Conservation (phyloP, 2,888 invertebrate genomes). For the Eurytoma californica region DNA sequence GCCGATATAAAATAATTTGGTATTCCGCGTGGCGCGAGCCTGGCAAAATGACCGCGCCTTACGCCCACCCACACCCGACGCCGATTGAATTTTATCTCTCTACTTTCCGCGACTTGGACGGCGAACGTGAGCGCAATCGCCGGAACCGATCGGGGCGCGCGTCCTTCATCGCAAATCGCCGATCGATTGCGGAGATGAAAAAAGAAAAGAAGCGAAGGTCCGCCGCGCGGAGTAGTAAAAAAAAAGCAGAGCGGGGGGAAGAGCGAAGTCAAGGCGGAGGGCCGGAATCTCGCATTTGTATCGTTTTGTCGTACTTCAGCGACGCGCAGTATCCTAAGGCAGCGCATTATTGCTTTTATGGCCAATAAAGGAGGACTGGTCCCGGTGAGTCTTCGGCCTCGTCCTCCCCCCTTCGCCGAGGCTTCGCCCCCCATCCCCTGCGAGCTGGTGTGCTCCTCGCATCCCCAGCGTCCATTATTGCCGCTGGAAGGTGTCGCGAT, state of each 20-base stretch:
- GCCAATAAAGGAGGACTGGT: constrained; percentile 71
- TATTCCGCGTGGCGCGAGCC: constrained; percentile 2
- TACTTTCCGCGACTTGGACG: constrained; percentile 22
- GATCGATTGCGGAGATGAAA: constrained; percentile 39
- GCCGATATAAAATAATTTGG: constrained; percentile 22
- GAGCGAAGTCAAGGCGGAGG: neutral
- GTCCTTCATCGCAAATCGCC: constrained; percentile 44
- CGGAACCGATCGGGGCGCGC: constrained; percentile 24
- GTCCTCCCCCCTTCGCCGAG: constrained; percentile 41
- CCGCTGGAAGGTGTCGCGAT: constrained; percentile 72
- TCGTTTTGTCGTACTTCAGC: constrained; percentile 70
- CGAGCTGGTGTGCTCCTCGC: neutral
- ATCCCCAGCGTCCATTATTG: constrained; percentile 65
- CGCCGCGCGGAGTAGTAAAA: constrained; percentile 3
- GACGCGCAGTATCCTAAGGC: constrained; percentile 67
- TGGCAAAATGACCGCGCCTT: constrained; percentile 18
- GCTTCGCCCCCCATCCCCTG: constrained; percentile 39
- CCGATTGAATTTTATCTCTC: constrained; percentile 55
- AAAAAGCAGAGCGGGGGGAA: constrained; percentile 41
- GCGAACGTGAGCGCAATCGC: constrained; percentile 40
- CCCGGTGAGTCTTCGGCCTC: constrained; percentile 51
- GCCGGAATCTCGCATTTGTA: constrained; percentile 64
- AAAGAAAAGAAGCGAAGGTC: neutral
- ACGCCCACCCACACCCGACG: neutral
- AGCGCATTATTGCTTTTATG: constrained; percentile 74